Percentiles rank a stretch among this genome's conserved stretches.
Evolutionary conservation across 2,888 invertebrate species (phyloP).

Genomic region (Papilio gigon): DNA sequence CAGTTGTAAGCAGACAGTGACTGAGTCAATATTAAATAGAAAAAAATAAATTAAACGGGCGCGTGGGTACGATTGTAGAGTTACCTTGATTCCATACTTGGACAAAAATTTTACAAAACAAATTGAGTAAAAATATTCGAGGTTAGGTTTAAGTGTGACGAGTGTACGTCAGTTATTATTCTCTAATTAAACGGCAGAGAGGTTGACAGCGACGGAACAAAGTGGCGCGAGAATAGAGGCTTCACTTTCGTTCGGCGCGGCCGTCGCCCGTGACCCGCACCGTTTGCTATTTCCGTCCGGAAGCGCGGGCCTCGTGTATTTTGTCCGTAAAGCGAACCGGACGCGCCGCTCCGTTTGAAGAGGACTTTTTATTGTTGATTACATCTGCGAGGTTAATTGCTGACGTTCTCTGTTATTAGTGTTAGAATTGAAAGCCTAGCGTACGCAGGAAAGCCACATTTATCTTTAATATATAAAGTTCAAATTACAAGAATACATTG

Average conservation of each 20-base stretch:
- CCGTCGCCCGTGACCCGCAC: constrained; percentile 42
- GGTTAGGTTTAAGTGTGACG: constrained; percentile 1
- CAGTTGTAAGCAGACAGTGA: neutral
- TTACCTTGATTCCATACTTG: neutral
- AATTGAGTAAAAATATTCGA: neutral
- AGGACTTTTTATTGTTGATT: constrained; percentile 22
- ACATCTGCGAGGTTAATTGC: constrained; percentile 9
- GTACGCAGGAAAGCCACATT: neutral
- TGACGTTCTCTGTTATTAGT: constrained; percentile 7
- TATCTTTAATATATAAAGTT: too few species aligned
- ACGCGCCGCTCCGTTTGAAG: constrained; percentile 10
- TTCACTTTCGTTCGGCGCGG: constrained; percentile 32
- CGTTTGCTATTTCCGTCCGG: constrained; percentile 40
- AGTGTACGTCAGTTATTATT: constrained; percentile 25
- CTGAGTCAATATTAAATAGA: neutral
- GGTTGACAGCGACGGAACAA: constrained; percentile 23
- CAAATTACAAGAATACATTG: too few species aligned
- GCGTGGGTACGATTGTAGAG: neutral
- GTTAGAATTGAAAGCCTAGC: neutral
- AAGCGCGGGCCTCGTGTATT: constrained; percentile 24
- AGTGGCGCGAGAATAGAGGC: constrained; percentile 37
- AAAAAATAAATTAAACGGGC: neutral
- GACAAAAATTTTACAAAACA: neutral
- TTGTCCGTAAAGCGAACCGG: constrained; percentile 17
- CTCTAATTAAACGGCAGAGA: constrained; percentile 36